These are phyloP conservation scores for Calonectris borealis DNA, from an alignment of 2,113 vertebrate species.

Conservation along the genomic window DNA sequence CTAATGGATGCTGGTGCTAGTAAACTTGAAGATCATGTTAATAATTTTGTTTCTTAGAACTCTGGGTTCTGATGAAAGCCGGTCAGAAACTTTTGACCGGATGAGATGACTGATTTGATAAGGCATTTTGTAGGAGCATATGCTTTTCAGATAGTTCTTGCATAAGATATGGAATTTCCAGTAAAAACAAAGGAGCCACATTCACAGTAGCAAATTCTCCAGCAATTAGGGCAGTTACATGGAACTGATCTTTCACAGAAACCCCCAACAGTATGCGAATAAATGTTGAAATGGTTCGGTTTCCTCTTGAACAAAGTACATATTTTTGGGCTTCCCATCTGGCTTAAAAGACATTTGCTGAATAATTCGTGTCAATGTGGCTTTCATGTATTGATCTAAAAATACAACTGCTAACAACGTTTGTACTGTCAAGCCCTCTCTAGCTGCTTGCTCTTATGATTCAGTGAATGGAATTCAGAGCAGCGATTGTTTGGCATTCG, in stretches of 20 bases:
- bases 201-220: background rate
- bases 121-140: background rate
- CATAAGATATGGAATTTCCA: background rate
- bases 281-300: constrained; percentile 5
- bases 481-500: background rate
- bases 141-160: background rate
- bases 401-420: constrained; percentile 43
- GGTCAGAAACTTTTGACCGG: background rate
- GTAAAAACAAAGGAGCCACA: background rate
- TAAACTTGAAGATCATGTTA: background rate
- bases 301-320: constrained; percentile 56
- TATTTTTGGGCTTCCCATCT: constrained; percentile 60
- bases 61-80: background rate
- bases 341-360: constrained; percentile 41
- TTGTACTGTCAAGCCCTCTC: constrained; percentile 31
- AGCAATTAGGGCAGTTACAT: background rate
- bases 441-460: background rate
- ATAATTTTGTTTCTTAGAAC: background rate
- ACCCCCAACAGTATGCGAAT: background rate
- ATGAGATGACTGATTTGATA: background rate
- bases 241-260: background rate
- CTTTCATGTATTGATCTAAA: constrained; percentile 60
- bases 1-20: background rate
- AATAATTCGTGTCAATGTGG: constrained; percentile 63
- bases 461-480: background rate